Evolutionary conservation across 1,140 invertebrate genomes (phyloP).

Genomic region (Hirudo medicinalis): DNA sequence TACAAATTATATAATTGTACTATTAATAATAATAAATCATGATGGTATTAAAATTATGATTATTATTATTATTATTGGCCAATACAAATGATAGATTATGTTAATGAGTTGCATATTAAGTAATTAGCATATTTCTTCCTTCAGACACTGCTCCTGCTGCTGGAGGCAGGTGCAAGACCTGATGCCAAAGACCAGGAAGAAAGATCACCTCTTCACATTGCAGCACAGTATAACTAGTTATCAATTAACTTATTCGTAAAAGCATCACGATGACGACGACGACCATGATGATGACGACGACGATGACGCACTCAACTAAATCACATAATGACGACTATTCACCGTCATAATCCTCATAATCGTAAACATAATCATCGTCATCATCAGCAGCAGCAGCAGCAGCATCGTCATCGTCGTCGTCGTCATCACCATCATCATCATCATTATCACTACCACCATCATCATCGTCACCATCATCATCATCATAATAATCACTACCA

Average conservation of each 20-base stretch:
- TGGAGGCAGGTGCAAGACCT: conserved; percentile 16
- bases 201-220: conserved; percentile 24
- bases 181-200: conserved; percentile 24
- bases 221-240: conserved; percentile 16
- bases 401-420: too few relatives aligned
- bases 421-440: not conserved
- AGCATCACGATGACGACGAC: not conserved
- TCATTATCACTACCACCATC: conserved; percentile 4
- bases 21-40: too few relatives aligned
- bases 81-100: too few relatives aligned
- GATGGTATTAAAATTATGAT: too few relatives aligned
- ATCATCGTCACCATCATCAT: too few relatives aligned
- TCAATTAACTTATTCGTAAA: not conserved
- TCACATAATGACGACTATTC: not conserved
- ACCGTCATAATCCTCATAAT: not conserved
- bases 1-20: too few relatives aligned
- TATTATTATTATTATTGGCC: too few relatives aligned
- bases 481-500: too few relatives aligned
- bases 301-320: not conserved
- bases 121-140: too few relatives aligned
- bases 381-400: too few relatives aligned
- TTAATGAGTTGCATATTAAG: too few relatives aligned
- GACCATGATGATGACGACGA: not conserved
- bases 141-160: conserved; percentile 15
- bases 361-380: too few relatives aligned